A percentile compares a stretch with the other conserved stretches of the same genome.
These are phyloP conservation scores for Hycleus cichorii DNA, from an alignment of 1,140 invertebrate genomes.

Conservation along the genomic window DNA sequence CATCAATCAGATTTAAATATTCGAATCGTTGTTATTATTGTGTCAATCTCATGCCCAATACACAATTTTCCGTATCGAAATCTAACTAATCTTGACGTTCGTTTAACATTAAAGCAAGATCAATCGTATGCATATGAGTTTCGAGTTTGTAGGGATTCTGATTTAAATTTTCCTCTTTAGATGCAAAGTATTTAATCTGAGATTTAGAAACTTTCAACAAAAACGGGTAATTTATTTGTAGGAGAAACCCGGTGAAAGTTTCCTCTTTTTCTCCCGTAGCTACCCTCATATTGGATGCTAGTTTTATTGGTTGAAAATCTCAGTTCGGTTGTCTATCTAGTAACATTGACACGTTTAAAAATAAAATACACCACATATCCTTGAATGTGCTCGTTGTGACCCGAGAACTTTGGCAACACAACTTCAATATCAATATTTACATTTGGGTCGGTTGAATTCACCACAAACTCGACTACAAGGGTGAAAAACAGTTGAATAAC, in stretches of 20 bases:
- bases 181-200: slow-evolving; percentile 21
- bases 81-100: slow-evolving; percentile 20
- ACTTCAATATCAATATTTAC: background rate
- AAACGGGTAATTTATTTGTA: slow-evolving; percentile 6
- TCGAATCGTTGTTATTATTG: no score
- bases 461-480: background rate
- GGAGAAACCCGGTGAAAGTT: slow-evolving; percentile 6
- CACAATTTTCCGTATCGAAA: background rate
- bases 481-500: background rate
- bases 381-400: background rate
- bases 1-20: no score
- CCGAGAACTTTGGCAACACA: background rate
- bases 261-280: background rate
- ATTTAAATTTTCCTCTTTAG: slow-evolving; percentile 21
- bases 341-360: background rate
- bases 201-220: slow-evolving; percentile 14
- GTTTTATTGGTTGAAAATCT: no score
- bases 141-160: slow-evolving; percentile 13
- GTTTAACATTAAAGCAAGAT: slow-evolving; percentile 21
- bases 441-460: background rate
- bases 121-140: slow-evolving; percentile 33
- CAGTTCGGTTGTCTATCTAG: no score
- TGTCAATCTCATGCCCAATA: no score
- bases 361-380: slow-evolving; percentile 6
- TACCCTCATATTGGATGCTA: background rate